Evolutionary conservation across 2,113 vertebrate species (phyloP).

Genomic region (Silurus asotus): DNA sequence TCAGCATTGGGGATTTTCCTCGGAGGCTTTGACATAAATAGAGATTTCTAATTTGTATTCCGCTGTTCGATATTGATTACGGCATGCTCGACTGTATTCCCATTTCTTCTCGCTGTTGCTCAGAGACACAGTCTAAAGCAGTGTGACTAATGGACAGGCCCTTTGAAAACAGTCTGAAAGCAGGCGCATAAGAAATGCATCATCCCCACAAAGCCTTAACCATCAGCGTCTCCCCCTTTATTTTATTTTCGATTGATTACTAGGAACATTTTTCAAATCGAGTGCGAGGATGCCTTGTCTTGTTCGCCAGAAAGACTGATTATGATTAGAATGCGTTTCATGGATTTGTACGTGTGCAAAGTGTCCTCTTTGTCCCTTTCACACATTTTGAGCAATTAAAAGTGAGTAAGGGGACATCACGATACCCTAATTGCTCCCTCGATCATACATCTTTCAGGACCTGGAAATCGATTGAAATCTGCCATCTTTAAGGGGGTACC

Average conservation of each 20-base stretch:
- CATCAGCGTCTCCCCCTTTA: constrained; percentile 57
- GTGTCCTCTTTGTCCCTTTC: background rate
- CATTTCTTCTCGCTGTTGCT: constrained; percentile 31
- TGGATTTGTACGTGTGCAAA: constrained; percentile 48
- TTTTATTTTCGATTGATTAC: constrained; percentile 69
- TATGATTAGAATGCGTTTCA: constrained; percentile 57
- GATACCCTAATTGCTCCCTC: background rate
- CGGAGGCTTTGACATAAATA: background rate
- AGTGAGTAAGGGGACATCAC: background rate
- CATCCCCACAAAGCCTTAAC: constrained; percentile 62
- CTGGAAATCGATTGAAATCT: background rate
- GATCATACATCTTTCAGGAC: background rate
- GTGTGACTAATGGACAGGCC: constrained; percentile 63
- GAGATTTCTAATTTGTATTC: constrained; percentile 29
- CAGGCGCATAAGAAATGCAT: constrained; percentile 70
- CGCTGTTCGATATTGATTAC: constrained; percentile 25
- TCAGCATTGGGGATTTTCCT: background rate
- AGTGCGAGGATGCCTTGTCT: constrained; percentile 1
- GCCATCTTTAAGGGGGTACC: background rate
- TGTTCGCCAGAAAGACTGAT: constrained; percentile 50
- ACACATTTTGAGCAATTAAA: background rate
- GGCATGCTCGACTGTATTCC: constrained; percentile 30
- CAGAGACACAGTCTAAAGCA: constrained; percentile 58
- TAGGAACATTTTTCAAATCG: constrained; percentile 47
- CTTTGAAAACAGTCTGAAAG: constrained; percentile 67